Conservation (phyloP, 1,140 invertebrate species). For the Magallana gigas region DNA sequence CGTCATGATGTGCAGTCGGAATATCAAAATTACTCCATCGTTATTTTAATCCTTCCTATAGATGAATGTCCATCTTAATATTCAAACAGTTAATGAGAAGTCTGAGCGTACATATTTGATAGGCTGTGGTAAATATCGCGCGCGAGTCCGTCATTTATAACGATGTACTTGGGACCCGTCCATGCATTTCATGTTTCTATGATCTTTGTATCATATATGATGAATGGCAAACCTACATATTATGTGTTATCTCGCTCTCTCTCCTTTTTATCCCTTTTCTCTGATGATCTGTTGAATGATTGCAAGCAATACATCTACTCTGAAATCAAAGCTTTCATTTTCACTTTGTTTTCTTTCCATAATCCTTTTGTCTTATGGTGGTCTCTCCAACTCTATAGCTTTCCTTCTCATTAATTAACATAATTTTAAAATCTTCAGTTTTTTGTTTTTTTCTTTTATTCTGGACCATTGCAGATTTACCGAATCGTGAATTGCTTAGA, state of each 20-base stretch:
- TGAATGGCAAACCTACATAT: conserved; percentile 20
- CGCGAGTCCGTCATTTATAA: no score
- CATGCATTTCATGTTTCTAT: conserved; percentile 1
- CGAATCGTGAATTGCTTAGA: conserved; percentile 22
- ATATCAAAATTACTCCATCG: no score
- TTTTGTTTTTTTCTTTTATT: neutral
- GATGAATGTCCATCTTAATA: no score
- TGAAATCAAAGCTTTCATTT: conserved; percentile 10
- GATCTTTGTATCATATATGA: conserved; percentile 36
- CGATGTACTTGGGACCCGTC: neutral
- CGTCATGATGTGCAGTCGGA: no score
- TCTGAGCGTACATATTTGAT: no score
- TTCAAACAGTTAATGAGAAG: no score
- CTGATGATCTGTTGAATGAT: neutral
- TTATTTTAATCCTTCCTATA: no score
- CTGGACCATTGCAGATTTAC: neutral
- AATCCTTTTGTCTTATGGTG: neutral
- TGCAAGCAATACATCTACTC: conserved; percentile 16
- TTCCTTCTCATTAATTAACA: neutral
- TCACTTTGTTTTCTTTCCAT: conserved; percentile 19
- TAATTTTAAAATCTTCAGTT: neutral
- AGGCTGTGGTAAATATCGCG: no score
- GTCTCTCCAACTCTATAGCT: neutral
- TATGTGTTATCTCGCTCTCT: neutral
- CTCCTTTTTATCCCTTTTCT: neutral